These are phyloP conservation scores for Agonopterix subpropinquella DNA, from an alignment of 2,888 invertebrate genomes.

Conservation along the genomic window DNA sequence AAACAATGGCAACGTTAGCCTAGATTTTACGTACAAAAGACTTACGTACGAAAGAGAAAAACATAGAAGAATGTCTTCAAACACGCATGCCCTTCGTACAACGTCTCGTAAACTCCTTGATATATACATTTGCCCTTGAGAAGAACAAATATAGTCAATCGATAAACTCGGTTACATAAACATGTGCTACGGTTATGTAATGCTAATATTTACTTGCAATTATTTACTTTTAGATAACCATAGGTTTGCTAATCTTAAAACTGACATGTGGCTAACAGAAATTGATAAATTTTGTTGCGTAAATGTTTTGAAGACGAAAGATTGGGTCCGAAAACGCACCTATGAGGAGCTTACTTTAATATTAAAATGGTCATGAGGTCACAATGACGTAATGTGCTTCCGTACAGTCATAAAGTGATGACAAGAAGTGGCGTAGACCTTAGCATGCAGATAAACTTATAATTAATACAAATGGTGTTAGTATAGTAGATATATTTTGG, in stretches of 20 bases:
- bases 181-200: neutral
- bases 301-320: neutral
- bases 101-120: neutral
- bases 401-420: no score
- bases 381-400: no score
- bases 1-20: no score
- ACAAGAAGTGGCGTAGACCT: no score
- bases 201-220: neutral
- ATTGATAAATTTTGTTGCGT: neutral
- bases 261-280: neutral
- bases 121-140: slow-evolving; percentile 3
- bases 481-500: no score
- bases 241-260: neutral
- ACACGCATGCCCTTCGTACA: neutral
- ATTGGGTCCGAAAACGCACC: neutral
- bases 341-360: no score
- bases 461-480: no score
- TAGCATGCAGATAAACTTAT: no score
- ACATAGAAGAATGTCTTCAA: no score
- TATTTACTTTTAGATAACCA: slow-evolving; percentile 2
- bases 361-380: no score
- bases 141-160: neutral
- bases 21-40: no score
- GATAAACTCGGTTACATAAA: slow-evolving; percentile 1
- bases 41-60: no score